phyloP scores from a whole-genome alignment of 2,888 invertebrate genomes.

The Trachelus troglodyta region DNA sequence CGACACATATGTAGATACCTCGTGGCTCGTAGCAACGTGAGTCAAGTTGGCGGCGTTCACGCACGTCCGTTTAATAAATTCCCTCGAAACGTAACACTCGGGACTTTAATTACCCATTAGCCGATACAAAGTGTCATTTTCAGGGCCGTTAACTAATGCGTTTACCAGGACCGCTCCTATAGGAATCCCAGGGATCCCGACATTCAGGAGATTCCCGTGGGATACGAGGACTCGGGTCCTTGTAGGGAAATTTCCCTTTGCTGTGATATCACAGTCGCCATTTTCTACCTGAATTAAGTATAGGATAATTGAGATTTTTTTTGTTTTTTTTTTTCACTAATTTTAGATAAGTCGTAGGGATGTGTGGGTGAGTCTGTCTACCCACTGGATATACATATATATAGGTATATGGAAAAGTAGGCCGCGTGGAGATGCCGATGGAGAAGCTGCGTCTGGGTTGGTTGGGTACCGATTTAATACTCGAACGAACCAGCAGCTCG shows the following conservation, averaged over 20 bases:
- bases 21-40: not conserved
- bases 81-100: constrained; percentile 42
- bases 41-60: not conserved
- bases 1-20: not conserved
- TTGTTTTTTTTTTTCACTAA: no score
- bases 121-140: constrained; percentile 56
- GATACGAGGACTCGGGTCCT: not conserved
- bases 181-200: constrained; percentile 33
- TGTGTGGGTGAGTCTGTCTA: no score
- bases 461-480: constrained; percentile 63
- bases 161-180: constrained; percentile 32
- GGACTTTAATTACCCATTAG: constrained; percentile 58
- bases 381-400: no score
- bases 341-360: no score
- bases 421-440: no score
- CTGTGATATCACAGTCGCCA: no score
- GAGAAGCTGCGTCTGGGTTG: no score
- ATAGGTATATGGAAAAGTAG: no score
- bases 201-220: no score
- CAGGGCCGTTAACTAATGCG: constrained; percentile 50
- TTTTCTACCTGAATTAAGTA: no score
- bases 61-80: constrained; percentile 47
- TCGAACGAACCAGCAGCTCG: constrained; percentile 63
- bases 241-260: no score
- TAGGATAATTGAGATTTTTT: no score